Conservation (phyloP, 2,888 invertebrate genomes). For the Eucera pruinosa region DNA sequence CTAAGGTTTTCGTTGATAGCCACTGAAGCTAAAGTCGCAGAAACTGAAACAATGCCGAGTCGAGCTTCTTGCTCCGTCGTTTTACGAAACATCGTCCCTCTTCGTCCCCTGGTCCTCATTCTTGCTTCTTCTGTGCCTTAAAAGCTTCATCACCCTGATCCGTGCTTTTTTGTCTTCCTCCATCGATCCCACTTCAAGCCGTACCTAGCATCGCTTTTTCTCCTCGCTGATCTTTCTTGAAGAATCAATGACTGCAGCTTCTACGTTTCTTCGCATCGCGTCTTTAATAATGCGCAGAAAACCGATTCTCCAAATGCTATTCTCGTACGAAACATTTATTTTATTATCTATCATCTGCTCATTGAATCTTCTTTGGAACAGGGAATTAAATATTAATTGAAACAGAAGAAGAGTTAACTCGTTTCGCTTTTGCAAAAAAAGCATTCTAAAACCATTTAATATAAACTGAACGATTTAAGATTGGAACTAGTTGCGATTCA, state of each 20-base stretch:
- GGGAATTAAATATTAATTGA: too few relatives aligned
- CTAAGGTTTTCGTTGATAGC: neutral
- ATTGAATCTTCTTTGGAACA: too few relatives aligned
- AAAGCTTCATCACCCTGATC: conserved; percentile 60
- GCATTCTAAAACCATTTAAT: too few relatives aligned
- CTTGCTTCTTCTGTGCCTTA: conserved; percentile 25
- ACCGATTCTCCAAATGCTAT: too few relatives aligned
- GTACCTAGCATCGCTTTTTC: conserved; percentile 1
- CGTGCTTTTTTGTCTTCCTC: conserved; percentile 48
- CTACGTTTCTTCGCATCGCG: neutral
- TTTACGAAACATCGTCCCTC: conserved; percentile 57
- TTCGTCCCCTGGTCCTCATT: conserved; percentile 22
- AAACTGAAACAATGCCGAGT: conserved; percentile 64
- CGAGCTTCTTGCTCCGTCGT: conserved; percentile 51
- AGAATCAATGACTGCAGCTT: conserved; percentile 12
- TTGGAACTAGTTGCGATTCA: too few relatives aligned
- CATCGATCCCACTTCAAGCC: conserved; percentile 52
- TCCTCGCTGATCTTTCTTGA: conserved; percentile 35
- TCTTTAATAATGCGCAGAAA: too few relatives aligned
- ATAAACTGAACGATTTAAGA: too few relatives aligned
- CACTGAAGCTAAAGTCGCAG: conserved; percentile 52
- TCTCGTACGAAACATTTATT: too few relatives aligned
- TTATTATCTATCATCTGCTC: too few relatives aligned
- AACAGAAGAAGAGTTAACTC: too few relatives aligned
- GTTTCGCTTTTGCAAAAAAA: too few relatives aligned